Evolutionary conservation across 2,797 vertebrate genomes (phyloP), one percentile per base, ranked within the genome.

Genomic region (Spheniscus humboldti): DNA sequence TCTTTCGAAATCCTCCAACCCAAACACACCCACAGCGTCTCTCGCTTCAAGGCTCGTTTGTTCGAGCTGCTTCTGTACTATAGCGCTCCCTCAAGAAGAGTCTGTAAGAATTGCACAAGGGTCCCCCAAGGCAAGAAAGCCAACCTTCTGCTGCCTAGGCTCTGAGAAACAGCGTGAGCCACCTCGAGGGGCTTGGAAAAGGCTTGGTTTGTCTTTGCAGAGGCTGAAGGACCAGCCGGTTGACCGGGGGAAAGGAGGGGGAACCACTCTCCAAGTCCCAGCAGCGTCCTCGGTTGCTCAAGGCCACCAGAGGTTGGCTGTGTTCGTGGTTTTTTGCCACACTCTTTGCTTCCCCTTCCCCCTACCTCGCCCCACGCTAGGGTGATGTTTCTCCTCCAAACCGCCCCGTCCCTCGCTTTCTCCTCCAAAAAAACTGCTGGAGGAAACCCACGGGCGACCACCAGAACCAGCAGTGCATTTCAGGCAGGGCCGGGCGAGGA

Each of bases 1-100:
- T 97, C 97, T 98, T 95, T 96, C 94, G 86, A 97, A 97, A 97
- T 97, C 96, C 94, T 97, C 94, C 95, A 93, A 96, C 74, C 86
- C 94, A 93, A 91, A 92, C 96, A 96, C 93, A 92, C 94, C 95
- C 83, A 88, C 94, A 85, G 81, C 1, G 86, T 79, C 92, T 97
- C 73, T 89, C 84, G 50, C 88, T 94, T 80, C 84, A 92, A 83
- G 85, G 63, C 92, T 57, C 56, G 56, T 92, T 95, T 93, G 92
- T 95, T 96, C 30, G 81, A 96, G 96, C 95, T 73, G 95, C 90
- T 84, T 13, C 91, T 48, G 73, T 60, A 59, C 80, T 6, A 3
- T 2, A 75, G 84, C 3, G 25, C 91, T 92, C 62, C 72, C 88
- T 41, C 85, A 3, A 86, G 74, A 79, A 92, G 28, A 90, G 53